phyloP scores from a whole-genome alignment of 2,888 invertebrate genomes.

The Temnothorax unifasciatus region DNA sequence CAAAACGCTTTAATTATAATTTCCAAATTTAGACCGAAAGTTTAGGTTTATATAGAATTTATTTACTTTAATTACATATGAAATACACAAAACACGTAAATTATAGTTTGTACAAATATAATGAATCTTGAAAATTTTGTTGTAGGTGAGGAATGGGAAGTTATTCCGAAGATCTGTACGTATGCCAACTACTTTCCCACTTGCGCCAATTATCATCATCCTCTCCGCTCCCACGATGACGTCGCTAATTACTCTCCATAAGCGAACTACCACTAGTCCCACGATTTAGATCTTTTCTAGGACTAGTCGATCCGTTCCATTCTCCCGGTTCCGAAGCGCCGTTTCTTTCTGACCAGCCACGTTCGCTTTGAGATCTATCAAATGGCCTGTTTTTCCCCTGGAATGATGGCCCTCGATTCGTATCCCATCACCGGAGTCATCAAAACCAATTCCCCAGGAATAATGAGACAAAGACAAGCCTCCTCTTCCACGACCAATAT shows the following conservation, averaged over 20 bases:
- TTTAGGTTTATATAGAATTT: no score
- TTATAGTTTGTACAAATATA: no score
- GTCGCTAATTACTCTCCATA: conserved; percentile 87
- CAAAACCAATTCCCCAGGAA: conserved; percentile 85
- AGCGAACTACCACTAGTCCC: conserved; percentile 79
- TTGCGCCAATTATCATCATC: conserved; percentile 87
- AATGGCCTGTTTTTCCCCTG: conserved; percentile 83
- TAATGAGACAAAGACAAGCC: conserved; percentile 85
- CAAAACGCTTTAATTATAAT: no score
- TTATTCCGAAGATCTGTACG: no score
- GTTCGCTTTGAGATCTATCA: conserved; percentile 86
- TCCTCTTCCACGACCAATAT: conserved; percentile 85
- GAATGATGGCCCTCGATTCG: conserved; percentile 83
- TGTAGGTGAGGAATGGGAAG: no score
- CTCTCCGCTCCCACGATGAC: conserved; percentile 87
- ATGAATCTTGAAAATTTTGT: no score
- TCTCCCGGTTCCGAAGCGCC: conserved; percentile 87
- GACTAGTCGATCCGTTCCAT: conserved; percentile 87
- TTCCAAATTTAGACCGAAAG: no score
- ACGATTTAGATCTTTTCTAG: conserved; percentile 87
- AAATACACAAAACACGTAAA: no score
- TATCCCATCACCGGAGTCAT: conserved; percentile 85
- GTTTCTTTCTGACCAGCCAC: conserved; percentile 88
- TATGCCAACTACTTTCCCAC: conserved; percentile 83
- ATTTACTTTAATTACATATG: no score